Conservation (phyloP, 1,140 invertebrate species). For the Eupristina koningsbergeri region DNA sequence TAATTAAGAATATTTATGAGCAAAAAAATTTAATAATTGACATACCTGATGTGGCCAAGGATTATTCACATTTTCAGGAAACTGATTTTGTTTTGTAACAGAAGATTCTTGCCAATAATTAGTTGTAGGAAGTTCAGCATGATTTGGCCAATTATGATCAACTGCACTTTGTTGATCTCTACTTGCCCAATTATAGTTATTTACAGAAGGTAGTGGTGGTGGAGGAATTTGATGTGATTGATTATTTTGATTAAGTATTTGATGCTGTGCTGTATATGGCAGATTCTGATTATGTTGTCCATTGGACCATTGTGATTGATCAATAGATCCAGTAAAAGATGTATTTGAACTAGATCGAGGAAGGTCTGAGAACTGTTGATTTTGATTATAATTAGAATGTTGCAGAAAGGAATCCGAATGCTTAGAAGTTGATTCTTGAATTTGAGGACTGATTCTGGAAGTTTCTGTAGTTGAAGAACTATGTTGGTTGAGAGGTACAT, state of each 20-base stretch:
- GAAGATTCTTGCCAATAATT: slow-evolving; percentile 61
- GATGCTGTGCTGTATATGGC: slow-evolving; percentile 35
- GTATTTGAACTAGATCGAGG: slow-evolving; percentile 55
- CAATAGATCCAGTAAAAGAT: slow-evolving; percentile 50
- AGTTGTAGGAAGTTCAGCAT: slow-evolving; percentile 47
- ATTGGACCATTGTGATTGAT: slow-evolving; percentile 57
- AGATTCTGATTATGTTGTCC: slow-evolving; percentile 53
- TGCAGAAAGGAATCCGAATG: slow-evolving; percentile 59
- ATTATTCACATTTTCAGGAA: slow-evolving; percentile 48
- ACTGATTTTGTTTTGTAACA: slow-evolving; percentile 51
- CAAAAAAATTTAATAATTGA: neutral
- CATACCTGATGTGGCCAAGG: slow-evolving; percentile 53
- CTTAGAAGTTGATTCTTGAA: slow-evolving; percentile 56
- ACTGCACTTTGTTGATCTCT: slow-evolving; percentile 52
- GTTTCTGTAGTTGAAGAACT: slow-evolving; percentile 52
- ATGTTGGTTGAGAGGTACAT: slow-evolving; percentile 52
- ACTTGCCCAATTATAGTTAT: slow-evolving; percentile 63
- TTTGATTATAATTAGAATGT: slow-evolving; percentile 62
- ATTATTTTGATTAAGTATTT: slow-evolving; percentile 44
- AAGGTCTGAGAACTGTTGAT: slow-evolving; percentile 57
- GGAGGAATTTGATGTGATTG: slow-evolving; percentile 53
- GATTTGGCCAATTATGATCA: slow-evolving; percentile 61
- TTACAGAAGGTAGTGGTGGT: slow-evolving; percentile 44
- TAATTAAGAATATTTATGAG: neutral
- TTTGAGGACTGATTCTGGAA: slow-evolving; percentile 39